These are phyloP conservation scores for Sinopyrophorus schimmeli DNA, from an alignment of 2,888 invertebrate species.

Conservation along the genomic window DNA sequence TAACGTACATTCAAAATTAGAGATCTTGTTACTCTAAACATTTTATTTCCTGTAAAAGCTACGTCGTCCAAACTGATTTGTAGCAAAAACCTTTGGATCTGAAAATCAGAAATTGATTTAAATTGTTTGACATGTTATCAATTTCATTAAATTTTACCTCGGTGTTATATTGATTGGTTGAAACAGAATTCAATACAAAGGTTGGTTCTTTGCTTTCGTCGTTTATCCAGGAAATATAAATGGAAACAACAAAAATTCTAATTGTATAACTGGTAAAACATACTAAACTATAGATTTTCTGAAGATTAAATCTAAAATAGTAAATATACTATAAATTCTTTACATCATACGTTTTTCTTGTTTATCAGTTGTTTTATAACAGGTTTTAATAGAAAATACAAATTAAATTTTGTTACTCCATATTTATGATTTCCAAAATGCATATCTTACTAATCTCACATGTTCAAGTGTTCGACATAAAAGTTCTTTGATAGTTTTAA, in stretches of 20 bases:
- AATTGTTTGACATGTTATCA: not conserved
- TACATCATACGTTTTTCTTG: too few relatives aligned
- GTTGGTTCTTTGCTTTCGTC: constrained; percentile 50
- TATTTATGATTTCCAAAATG: too few relatives aligned
- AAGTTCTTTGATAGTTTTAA: too few relatives aligned
- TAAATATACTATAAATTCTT: not conserved
- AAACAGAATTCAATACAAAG: constrained; percentile 42
- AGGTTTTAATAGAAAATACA: too few relatives aligned
- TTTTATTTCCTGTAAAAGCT: constrained; percentile 22
- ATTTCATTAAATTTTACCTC: constrained; percentile 23
- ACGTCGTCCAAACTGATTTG: constrained; percentile 19
- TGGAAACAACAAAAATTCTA: constrained; percentile 58
- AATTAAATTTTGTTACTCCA: too few relatives aligned
- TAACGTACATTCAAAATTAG: constrained; percentile 19
- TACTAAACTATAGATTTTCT: constrained; percentile 64
- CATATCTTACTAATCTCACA: too few relatives aligned
- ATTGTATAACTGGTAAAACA: constrained; percentile 66
- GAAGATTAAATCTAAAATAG: constrained; percentile 43
- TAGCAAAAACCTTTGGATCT: constrained; percentile 23
- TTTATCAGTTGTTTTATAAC: too few relatives aligned
- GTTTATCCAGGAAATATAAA: constrained; percentile 46
- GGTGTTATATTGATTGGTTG: constrained; percentile 24
- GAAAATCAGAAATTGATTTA: constrained; percentile 3
- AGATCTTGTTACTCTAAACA: constrained; percentile 25
- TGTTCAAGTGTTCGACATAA: too few relatives aligned